Conservation (phyloP, 2,888 invertebrate genomes). For the Pilophorus perplexus region DNA sequence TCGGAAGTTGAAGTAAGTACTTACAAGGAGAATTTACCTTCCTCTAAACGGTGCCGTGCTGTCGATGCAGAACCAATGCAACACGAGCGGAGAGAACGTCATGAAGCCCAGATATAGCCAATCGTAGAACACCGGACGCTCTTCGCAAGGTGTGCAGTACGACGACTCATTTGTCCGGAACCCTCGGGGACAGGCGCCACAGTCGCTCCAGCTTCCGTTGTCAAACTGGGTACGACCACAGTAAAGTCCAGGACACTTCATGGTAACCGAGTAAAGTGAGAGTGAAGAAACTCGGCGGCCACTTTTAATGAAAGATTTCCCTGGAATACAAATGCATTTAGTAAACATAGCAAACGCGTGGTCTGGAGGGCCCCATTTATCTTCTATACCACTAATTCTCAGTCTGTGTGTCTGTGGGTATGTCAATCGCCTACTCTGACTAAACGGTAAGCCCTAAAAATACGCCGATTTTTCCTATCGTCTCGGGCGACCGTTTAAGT, state of each 20-base stretch:
- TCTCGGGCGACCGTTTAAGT: too few species aligned
- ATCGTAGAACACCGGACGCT: slow-evolving; percentile 78
- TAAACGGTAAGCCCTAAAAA: too few species aligned
- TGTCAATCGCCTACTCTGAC: too few species aligned
- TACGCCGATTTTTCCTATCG: too few species aligned
- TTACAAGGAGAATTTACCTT: too few species aligned
- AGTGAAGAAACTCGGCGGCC: too few species aligned
- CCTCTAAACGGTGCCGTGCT: slow-evolving; percentile 55
- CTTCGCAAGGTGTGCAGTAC: slow-evolving; percentile 73
- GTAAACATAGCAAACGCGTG: too few species aligned
- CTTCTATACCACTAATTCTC: too few species aligned
- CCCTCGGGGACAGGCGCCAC: slow-evolving; percentile 84
- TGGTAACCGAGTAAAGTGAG: background rate
- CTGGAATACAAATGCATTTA: too few species aligned
- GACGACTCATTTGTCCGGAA: slow-evolving; percentile 70
- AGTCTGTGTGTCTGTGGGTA: too few species aligned
- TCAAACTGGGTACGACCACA: slow-evolving; percentile 70
- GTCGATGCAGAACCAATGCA: slow-evolving; percentile 93
- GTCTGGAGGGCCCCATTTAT: too few species aligned
- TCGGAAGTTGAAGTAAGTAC: background rate
- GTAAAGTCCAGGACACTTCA: slow-evolving; percentile 73
- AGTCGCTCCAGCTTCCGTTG: slow-evolving; percentile 72
- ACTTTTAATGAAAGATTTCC: too few species aligned
- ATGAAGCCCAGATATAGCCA: slow-evolving; percentile 94
- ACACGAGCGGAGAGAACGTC: slow-evolving; percentile 79